Base-by-base conservation (phyloP, 2,113 vertebrate genomes). In the Anthoscopus minutus region DNA sequence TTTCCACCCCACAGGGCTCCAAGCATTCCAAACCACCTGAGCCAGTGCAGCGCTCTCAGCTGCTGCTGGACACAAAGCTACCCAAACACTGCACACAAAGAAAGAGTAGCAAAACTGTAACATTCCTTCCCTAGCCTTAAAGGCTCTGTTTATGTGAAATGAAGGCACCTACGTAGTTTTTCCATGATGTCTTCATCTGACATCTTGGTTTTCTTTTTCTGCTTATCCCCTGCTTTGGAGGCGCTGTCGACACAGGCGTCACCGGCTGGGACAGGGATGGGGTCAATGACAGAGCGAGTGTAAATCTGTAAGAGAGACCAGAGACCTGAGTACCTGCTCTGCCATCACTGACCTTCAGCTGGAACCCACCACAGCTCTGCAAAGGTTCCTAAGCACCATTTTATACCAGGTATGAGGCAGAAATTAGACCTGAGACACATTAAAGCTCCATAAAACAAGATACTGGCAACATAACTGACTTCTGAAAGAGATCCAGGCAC, bases 171-270 rank as follows among this genome's bases (percentile, higher is more conserved):
- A 99, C 99, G 98, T 95, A 99, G 98, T 98, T 98, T 99, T 93
- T 99, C 99, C 99, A 99, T 99, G 95, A 99, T 99, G 96, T 99
- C 99, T 94, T 99, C 99, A 70, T 99, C 99, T 1, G 99, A 98
- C 99, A 99, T 99, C 97, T 99, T 99, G 85, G 98, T 98, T 97
- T 99, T 99, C 98, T 99, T 99, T 73, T 99, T 99, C 97, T 99
- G 99, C 94, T 98, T 98, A 71, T 99, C 99, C 31, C 98, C 97
- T 2, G 98, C 97, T 95, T 98, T 99, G 11, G 98, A 97, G 37
- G 98, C 98, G 12, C 96, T 70, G 27, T 99, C 99, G 22, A 98
- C 97, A 18, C 98, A 98, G 9, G 98, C 44, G 95, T 98, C 98
- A 4, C 98, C 91, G 48, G 97, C 98, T 15, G 98, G 98, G 40